Evolutionary conservation across 2,888 invertebrate species (phyloP).

Genomic region (Thera britannica): DNA sequence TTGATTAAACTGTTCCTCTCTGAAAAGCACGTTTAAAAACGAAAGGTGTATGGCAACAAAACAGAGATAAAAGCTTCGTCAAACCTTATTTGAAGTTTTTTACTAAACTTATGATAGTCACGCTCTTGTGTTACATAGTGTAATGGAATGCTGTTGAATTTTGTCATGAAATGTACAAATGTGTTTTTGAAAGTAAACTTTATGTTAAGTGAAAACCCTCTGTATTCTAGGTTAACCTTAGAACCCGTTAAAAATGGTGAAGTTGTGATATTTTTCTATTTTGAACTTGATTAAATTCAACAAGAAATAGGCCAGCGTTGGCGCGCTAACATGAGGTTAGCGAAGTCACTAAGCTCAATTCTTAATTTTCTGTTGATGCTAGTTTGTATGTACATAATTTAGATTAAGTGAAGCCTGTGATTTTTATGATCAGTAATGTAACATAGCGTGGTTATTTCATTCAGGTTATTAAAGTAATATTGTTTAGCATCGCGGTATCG

Average conservation of each 20-base stretch:
- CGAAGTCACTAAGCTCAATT: conserved; percentile 78
- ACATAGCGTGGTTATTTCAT: conserved; percentile 66
- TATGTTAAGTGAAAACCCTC: conserved; percentile 80
- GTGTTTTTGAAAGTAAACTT: conserved; percentile 82
- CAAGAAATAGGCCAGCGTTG: conserved; percentile 61
- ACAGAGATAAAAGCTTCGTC: no score
- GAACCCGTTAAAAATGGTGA: conserved; percentile 73
- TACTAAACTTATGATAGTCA: no score
- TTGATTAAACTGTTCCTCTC: no score
- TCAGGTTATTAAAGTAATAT: conserved; percentile 55
- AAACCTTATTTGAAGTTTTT: no score
- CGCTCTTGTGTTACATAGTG: no score
- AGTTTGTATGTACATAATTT: conserved; percentile 82
- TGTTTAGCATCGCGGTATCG: conserved; percentile 44
- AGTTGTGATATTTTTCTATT: conserved; percentile 83
- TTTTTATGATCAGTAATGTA: conserved; percentile 71
- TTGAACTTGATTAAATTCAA: conserved; percentile 43
- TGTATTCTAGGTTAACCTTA: conserved; percentile 80
- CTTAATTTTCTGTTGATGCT: conserved; percentile 74
- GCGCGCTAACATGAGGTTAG: conserved; percentile 66
- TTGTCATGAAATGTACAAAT: conserved; percentile 85
- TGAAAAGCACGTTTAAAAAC: no score
- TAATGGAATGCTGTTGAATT: conserved; percentile 82
- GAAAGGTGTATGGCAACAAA: no score
- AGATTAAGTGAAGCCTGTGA: conserved; percentile 81